Conservation (phyloP, 2,113 vertebrate genomes). For the Serinus canaria region DNA sequence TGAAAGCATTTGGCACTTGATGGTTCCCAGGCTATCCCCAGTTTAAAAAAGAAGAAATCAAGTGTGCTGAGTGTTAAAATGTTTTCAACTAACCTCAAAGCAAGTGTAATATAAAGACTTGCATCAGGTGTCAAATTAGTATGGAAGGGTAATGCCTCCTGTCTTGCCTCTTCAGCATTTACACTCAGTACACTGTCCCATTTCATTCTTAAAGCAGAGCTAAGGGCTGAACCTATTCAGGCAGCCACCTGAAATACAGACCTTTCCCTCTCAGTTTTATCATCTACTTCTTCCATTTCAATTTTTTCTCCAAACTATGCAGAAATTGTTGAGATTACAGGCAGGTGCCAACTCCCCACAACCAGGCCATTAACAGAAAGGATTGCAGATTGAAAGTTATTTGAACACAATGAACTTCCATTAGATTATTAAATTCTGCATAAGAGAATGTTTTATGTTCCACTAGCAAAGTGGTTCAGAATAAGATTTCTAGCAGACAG, state of each 20-base stretch:
- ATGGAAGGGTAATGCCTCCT: neutral
- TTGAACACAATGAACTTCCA: neutral
- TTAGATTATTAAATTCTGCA: neutral
- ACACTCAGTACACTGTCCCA: neutral
- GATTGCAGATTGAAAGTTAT: neutral
- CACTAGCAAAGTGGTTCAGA: neutral
- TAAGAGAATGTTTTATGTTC: neutral
- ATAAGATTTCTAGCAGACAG: neutral
- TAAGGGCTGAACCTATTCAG: neutral
- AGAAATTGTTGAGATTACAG: neutral
- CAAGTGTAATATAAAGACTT: constrained; percentile 8
- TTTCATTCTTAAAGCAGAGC: neutral
- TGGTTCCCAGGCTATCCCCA: constrained; percentile 63
- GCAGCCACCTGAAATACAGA: neutral
- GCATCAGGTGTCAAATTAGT: constrained; percentile 12
- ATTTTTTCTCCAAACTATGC: neutral
- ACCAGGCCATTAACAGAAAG: neutral
- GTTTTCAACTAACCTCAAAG: constrained; percentile 18
- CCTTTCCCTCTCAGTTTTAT: constrained; percentile 1
- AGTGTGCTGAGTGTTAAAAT: constrained; percentile 37
- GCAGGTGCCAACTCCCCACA: neutral
- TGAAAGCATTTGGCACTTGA: constrained; percentile 67
- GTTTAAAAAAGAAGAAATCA: neutral
- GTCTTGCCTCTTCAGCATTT: neutral
- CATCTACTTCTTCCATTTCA: neutral